phyloP scores from a whole-genome alignment of 2,888 invertebrate species.

The Chalcosyrphus nemorum region DNA sequence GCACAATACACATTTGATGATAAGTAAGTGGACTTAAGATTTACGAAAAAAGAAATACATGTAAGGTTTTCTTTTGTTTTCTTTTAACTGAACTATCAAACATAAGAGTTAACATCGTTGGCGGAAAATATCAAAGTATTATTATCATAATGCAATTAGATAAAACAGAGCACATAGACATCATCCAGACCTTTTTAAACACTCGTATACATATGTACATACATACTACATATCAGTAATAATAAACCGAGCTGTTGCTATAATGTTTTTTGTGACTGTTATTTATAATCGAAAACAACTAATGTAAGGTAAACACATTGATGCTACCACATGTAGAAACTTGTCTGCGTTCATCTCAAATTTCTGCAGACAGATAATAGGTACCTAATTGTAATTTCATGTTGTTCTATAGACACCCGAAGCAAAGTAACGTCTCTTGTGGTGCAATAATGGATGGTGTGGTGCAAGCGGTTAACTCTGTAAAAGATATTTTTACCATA shows the following conservation, averaged over 20 bases:
- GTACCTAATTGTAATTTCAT: constrained; percentile 36
- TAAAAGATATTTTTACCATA: constrained; percentile 6
- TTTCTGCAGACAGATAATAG: constrained; percentile 42
- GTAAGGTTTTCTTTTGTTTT: constrained; percentile 8
- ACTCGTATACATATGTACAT: too few relatives aligned
- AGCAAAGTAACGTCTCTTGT: constrained; percentile 40
- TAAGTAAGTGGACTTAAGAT: constrained; percentile 84
- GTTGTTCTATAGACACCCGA: constrained; percentile 49
- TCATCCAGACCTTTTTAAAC: too few relatives aligned
- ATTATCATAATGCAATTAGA: constrained; percentile 21
- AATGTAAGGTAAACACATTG: constrained; percentile 16
- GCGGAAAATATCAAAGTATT: constrained; percentile 49
- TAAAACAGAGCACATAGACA: constrained; percentile 55
- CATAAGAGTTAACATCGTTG: constrained; percentile 15
- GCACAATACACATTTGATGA: constrained; percentile 95
- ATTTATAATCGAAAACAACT: constrained; percentile 17
- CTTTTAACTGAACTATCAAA: background rate
- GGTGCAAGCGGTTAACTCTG: constrained; percentile 24
- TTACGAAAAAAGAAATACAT: constrained; percentile 12
- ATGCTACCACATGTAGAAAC: background rate
- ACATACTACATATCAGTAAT: constrained; percentile 34
- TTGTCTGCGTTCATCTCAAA: constrained; percentile 15
- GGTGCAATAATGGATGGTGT: constrained; percentile 72
- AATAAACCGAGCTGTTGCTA: constrained; percentile 44
- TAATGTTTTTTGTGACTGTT: background rate